Evolutionary conservation across 2,888 invertebrate species (phyloP), one percentile per base, ranked within the genome.

Genomic region (Folsomia manolachei): DNA sequence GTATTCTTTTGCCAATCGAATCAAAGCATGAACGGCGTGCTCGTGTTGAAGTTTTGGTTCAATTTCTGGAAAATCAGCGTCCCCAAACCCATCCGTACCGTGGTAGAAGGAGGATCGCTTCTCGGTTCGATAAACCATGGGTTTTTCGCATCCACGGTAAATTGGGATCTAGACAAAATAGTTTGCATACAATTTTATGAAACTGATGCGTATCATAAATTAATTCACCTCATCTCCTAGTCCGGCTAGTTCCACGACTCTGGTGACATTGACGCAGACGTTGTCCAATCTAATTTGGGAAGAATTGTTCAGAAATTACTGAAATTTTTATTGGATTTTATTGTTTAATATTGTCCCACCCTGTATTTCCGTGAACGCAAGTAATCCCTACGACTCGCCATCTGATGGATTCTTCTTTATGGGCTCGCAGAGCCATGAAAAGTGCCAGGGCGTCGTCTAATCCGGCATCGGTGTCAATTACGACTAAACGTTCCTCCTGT

Each of bases 281-380:
- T 91, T 88, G 11, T 90, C 87, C n/a, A n/a, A n/a, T n/a, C n/a
- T n/a, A n/a, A n/a, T n/a, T n/a, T n/a, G n/a, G n/a, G n/a, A n/a
- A n/a, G n/a, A n/a, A n/a, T n/a, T n/a, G n/a, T n/a, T n/a, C n/a
- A n/a, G n/a, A n/a, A n/a, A n/a, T n/a, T n/a, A n/a, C n/a, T n/a
- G n/a, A n/a, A n/a, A n/a, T n/a, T n/a, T n/a, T n/a, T n/a, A n/a
- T n/a, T n/a, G n/a, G n/a, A n/a, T n/a, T n/a, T n/a, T n/a, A n/a
- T n/a, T n/a, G n/a, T n/a, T n/a, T n/a, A n/a, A n/a, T n/a, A n/a
- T n/a, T n/a, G n/a, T n/a, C n/a, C 69, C 92, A 85, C 0, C 83
- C 83, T 0, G 91, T 90, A 82, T 94, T 94, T 0, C 94, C 94
- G 79, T 88, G 86, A 0, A 88, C 89, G 70, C 91, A 91, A 0